Percentiles rank a stretch among this genome's conserved stretches.
These are phyloP conservation scores for Nemoura dubitans DNA, from an alignment of 2,888 invertebrate species.

Conservation along the genomic window DNA sequence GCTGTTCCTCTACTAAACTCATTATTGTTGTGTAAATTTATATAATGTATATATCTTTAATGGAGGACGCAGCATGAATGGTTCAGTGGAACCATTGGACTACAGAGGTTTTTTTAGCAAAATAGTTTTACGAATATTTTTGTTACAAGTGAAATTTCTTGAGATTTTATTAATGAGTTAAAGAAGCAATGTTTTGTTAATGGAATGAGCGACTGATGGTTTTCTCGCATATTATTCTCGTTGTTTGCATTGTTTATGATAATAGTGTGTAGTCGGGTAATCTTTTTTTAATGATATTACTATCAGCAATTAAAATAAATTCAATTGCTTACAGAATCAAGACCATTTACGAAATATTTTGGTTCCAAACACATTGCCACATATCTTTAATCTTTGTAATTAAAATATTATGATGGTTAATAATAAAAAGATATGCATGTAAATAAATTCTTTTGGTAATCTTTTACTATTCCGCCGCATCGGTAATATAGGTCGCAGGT, in stretches of 20 bases:
- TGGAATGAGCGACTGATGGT: not conserved
- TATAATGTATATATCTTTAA: conserved; percentile 9
- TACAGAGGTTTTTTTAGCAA: not conserved
- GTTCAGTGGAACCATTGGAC: not conserved
- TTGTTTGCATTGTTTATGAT: conserved; percentile 1
- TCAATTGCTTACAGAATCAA: not conserved
- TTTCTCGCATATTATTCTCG: not conserved
- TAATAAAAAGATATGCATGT: not conserved
- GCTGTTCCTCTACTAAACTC: conserved; percentile 17
- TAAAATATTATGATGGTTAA: not conserved
- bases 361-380: not conserved
- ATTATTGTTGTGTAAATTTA: conserved; percentile 21
- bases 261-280: not conserved
- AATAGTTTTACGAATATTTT: conserved; percentile 23
- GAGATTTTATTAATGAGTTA: conserved; percentile 31
- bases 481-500: too few relatives aligned
- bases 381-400: not conserved
- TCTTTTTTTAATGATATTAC: not conserved
- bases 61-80: not conserved
- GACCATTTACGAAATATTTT: not conserved
- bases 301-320: not conserved
- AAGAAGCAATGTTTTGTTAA: not conserved
- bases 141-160: conserved; percentile 36
- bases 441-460: too few relatives aligned
- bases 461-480: too few relatives aligned